phyloP scores from a whole-genome alignment of 2,888 invertebrate genomes.

The Dioctria rufipes region DNA sequence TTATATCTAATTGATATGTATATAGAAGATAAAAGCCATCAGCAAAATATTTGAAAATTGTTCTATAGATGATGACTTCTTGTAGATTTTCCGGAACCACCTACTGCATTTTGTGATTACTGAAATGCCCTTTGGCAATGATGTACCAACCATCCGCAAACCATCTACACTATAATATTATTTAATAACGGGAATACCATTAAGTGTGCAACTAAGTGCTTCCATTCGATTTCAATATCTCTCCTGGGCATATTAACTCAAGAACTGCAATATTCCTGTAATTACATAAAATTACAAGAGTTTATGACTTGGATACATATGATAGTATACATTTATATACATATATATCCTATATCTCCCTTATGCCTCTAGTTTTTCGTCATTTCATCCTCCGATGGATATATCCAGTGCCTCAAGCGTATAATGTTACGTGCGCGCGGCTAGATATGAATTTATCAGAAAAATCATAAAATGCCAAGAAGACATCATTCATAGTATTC shows the following conservation, averaged over 20 bases:
- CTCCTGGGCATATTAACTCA: constrained; percentile 37
- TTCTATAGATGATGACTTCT: not conserved
- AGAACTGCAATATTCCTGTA: constrained; percentile 29
- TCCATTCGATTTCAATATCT: constrained; percentile 34
- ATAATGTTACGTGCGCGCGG: constrained; percentile 1
- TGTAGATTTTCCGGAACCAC: not conserved
- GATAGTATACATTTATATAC: not conserved
- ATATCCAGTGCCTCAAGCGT: constrained; percentile 7
- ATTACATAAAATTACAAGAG: constrained; percentile 43
- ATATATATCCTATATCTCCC: too few relatives aligned
- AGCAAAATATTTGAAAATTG: not conserved
- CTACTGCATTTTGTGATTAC: constrained; percentile 20
- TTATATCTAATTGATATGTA: too few relatives aligned
- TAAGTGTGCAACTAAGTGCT: constrained; percentile 3
- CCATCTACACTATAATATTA: constrained; percentile 8
- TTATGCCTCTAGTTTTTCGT: not conserved
- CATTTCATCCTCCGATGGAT: constrained; percentile 1
- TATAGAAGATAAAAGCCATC: too few relatives aligned
- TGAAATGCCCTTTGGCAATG: constrained; percentile 14
- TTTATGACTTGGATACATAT: constrained; percentile 15
- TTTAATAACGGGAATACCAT: constrained; percentile 26
- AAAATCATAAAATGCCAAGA: constrained; percentile 41
- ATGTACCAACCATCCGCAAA: constrained; percentile 14
- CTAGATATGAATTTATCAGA: constrained; percentile 39
- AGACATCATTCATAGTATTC: constrained; percentile 17